Evolutionary conservation across 2,113 vertebrate species (phyloP).

Genomic region (Meleagris gallopavo): DNA sequence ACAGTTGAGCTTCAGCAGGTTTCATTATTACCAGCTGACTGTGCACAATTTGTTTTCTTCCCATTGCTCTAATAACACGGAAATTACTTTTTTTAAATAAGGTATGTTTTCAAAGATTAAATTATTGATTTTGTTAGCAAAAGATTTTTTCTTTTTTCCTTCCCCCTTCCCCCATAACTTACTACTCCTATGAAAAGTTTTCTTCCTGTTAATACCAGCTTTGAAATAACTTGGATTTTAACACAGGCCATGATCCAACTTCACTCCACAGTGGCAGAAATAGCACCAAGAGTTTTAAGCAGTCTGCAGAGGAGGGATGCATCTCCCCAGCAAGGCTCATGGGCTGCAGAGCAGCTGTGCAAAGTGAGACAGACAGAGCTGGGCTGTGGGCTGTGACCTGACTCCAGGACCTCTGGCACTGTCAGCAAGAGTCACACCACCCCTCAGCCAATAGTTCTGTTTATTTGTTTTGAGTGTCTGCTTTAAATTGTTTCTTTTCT

Average conservation of each 20-base stretch:
- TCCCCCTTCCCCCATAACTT: no score
- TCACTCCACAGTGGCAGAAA: neutral
- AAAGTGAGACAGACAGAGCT: neutral
- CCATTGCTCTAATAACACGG: neutral
- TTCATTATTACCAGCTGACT: neutral
- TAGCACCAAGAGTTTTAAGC: neutral
- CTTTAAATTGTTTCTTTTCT: conserved; percentile 1
- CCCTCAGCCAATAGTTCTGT: neutral
- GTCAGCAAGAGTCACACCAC: neutral
- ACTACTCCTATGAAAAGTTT: neutral
- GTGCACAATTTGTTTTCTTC: neutral
- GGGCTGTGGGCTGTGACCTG: neutral
- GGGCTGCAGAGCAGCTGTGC: accelerated
- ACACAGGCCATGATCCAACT: neutral
- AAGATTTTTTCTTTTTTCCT: neutral
- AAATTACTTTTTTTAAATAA: neutral
- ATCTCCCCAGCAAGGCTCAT: neutral
- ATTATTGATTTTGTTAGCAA: neutral
- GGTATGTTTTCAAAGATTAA: neutral
- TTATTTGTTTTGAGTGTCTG: conserved; percentile 37
- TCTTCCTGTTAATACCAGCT: neutral
- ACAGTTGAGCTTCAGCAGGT: neutral
- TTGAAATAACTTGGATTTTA: neutral
- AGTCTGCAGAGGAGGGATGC: neutral
- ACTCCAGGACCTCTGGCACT: neutral